Evolutionary conservation across 2,888 invertebrate genomes (phyloP), one percentile per base, ranked within the genome.

Genomic region (Strigamia crassipes): DNA sequence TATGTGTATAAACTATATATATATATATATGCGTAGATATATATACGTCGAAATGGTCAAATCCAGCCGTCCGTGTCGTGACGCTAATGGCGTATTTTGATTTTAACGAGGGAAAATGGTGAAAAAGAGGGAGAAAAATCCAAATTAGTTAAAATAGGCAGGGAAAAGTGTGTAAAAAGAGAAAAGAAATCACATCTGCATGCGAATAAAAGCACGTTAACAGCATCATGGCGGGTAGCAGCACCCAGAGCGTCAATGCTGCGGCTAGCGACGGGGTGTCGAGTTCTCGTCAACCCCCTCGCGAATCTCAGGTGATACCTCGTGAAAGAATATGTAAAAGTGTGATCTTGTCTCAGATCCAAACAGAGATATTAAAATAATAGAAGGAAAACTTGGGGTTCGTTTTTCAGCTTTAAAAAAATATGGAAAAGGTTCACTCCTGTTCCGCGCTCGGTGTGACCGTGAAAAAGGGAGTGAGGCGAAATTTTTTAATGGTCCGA

Each of bases 191-290:
- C 27, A 73, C 27, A 73, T 73, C 73, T 73, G 73, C 73, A 73
- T 73, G 73, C 15, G 73, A 31, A 73, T 73, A 73, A 73, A 73
- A 73, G 73, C 51, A 51, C 51, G 51, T 18, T 51, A 51, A 51
- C 51, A 51, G 13, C 73, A 73, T 73, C 73, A 73, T 73, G 73
- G 73, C 73, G 73, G 31, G 73, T 27, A 31, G 73, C 73, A 73
- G 73, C 73, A 73, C 73, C 73, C 73, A 4, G 27, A 73, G 73
- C 73, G 73, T 27, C 27, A 73, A 73, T 13, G 73, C 73, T 73
- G 73, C 31, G 73, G 73, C 61, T 66, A 66, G 61, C 73, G 73
- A 73, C 73, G 31, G 73, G 73, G 73, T 73, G 73, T 73, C 73
- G 73, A 31, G 73, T 73, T 73, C 73, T 73, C 27, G 27, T 27